These are phyloP conservation scores for Mobula birostris DNA, from an alignment of 2,113 vertebrate species.

Conservation along the genomic window DNA sequence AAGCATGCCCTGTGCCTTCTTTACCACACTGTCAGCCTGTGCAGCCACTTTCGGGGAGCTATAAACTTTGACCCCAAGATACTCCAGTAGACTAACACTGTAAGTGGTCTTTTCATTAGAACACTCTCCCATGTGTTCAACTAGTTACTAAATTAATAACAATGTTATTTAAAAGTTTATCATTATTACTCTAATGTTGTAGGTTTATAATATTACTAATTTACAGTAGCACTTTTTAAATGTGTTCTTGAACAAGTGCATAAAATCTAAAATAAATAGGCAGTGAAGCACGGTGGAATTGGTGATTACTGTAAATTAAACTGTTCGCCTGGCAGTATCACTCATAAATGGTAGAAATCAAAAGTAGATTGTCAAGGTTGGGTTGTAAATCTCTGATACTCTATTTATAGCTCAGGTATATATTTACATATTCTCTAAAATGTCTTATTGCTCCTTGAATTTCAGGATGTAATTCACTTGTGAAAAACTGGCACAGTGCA, in stretches of 20 bases:
- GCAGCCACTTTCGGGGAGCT: too few species aligned
- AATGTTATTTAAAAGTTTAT: not conserved
- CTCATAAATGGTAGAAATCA: not conserved
- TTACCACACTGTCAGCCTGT: too few species aligned
- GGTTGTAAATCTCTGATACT: slow-evolving; percentile 24
- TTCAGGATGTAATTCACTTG: not conserved
- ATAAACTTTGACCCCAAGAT: too few species aligned
- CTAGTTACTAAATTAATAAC: not conserved
- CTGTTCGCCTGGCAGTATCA: not conserved
- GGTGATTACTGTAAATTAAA: not conserved
- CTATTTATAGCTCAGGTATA: not conserved
- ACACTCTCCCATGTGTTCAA: not conserved
- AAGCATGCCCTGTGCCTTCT: too few species aligned
- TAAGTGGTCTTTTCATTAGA: too few species aligned
- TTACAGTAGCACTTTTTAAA: not conserved
- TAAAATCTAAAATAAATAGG: not conserved
- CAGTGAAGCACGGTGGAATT: not conserved
- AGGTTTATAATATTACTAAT: too few species aligned
- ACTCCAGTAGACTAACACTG: too few species aligned
- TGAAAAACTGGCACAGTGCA: not conserved
- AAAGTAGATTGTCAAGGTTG: slow-evolving; percentile 1
- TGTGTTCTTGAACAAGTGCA: not conserved
- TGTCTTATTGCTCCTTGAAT: slow-evolving; percentile 3
- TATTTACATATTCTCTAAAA: not conserved
- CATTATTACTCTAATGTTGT: not conserved